These are phyloP conservation scores for Nyctereutes procyonoides DNA, from an alignment of 2,113 vertebrate species.

Conservation along the genomic window DNA sequence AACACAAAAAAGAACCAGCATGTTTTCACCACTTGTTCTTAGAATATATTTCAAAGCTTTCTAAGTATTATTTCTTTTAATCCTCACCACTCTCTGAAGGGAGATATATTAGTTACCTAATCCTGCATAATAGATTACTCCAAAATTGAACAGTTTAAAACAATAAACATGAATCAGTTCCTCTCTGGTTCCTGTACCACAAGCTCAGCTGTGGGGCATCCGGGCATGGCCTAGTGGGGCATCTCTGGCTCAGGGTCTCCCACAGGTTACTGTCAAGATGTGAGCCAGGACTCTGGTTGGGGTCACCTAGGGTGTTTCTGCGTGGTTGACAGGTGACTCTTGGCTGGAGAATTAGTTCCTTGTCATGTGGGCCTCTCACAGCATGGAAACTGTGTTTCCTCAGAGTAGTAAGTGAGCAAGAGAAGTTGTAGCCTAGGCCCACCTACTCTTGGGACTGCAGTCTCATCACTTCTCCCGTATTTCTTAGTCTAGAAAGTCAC, in stretches of 20 bases:
- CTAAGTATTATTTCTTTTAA: background rate
- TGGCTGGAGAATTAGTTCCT: background rate
- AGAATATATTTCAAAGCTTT: constrained; percentile 35
- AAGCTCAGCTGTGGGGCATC: background rate
- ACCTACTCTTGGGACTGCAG: background rate
- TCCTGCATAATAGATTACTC: background rate
- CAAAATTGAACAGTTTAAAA: background rate
- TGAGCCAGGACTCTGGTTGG: background rate
- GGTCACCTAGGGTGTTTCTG: background rate
- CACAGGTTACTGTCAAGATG: rapidly evolving
- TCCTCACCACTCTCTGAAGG: background rate
- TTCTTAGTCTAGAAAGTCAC: background rate
- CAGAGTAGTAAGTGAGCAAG: background rate
- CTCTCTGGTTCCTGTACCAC: background rate
- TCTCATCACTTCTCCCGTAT: background rate
- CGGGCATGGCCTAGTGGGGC: background rate
- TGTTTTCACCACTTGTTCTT: background rate
- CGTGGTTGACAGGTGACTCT: background rate
- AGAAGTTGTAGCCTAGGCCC: background rate
- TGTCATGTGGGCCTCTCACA: background rate
- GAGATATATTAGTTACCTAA: background rate
- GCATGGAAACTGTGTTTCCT: background rate
- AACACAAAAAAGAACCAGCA: background rate
- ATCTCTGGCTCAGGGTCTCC: background rate
- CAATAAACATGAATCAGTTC: background rate